Evolutionary conservation across 2,888 invertebrate genomes (phyloP).

Genomic region (Chesias legatella): DNA sequence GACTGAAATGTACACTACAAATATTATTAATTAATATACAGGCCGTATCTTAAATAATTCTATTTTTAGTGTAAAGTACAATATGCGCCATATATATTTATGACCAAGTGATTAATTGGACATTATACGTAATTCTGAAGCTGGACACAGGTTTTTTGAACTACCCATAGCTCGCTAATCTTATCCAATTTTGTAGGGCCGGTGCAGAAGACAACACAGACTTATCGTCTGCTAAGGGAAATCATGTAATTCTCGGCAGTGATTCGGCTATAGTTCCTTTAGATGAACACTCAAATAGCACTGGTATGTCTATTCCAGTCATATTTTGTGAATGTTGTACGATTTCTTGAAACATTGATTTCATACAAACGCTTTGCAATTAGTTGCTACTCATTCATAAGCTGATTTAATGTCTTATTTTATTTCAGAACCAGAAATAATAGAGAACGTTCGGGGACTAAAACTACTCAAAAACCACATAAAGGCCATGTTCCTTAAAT

Average conservation of each 20-base stretch:
- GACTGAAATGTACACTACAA: too few species aligned
- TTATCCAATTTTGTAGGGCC: constrained; percentile 56
- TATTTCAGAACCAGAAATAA: constrained; percentile 53
- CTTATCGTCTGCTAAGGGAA: constrained; percentile 33
- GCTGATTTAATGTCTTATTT: too few species aligned
- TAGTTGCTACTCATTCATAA: too few species aligned
- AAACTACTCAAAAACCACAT: constrained; percentile 64
- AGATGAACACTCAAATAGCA: constrained; percentile 29
- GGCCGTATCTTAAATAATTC: too few species aligned
- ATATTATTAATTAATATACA: too few species aligned
- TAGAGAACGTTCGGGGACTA: constrained; percentile 63
- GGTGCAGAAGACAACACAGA: constrained; percentile 57
- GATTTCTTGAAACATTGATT: background rate
- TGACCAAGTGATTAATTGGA: too few species aligned
- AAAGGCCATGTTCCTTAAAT: constrained; percentile 70
- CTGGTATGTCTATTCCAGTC: constrained; percentile 26
- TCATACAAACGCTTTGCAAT: background rate
- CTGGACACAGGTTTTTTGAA: too few species aligned
- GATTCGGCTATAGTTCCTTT: constrained; percentile 49
- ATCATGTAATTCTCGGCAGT: constrained; percentile 25
- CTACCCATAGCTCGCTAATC: too few species aligned
- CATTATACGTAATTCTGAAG: too few species aligned
- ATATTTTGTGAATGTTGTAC: too few species aligned
- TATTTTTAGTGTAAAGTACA: too few species aligned
- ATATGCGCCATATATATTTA: too few species aligned